phyloP scores from a whole-genome alignment of 2,888 invertebrate genomes.

The Mamestra brassicae region DNA sequence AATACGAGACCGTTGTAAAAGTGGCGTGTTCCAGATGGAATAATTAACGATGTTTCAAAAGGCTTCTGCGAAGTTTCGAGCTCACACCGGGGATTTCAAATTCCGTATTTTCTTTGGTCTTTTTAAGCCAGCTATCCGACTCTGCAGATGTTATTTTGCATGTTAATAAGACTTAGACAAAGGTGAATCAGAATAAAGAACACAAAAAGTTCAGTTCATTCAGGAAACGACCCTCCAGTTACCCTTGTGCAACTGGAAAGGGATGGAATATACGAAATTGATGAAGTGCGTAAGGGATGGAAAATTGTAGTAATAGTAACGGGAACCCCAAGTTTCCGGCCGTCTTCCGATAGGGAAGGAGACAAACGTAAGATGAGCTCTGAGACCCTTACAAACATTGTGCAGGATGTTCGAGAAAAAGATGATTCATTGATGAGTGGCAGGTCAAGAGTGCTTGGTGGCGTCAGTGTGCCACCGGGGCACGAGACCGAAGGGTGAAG shows the following conservation, averaged over 20 bases:
- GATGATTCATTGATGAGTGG: constrained; percentile 68
- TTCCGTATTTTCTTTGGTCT: constrained; percentile 33
- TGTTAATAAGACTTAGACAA: constrained; percentile 73
- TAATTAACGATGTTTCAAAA: constrained; percentile 38
- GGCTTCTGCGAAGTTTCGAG: constrained; percentile 38
- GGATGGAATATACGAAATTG: constrained; percentile 62
- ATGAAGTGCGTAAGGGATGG: constrained; percentile 71
- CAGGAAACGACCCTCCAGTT: constrained; percentile 75
- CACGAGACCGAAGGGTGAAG: constrained; percentile 72
- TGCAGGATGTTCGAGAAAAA: constrained; percentile 54
- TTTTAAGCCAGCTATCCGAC: constrained; percentile 26
- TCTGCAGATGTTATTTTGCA: constrained; percentile 75
- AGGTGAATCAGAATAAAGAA: constrained; percentile 71
- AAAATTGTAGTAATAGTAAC: constrained; percentile 74
- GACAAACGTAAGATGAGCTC: constrained; percentile 76
- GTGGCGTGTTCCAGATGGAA: constrained; percentile 34
- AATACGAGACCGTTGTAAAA: constrained; percentile 19
- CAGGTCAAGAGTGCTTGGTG: constrained; percentile 70
- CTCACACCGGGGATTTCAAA: constrained; percentile 4
- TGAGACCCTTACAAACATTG: constrained; percentile 66
- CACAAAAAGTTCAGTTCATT: constrained; percentile 74
- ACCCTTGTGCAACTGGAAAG: constrained; percentile 79
- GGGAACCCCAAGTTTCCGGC: constrained; percentile 83
- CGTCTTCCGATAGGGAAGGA: constrained; percentile 80
- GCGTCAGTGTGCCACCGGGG: constrained; percentile 83